Conservation (phyloP, 2,888 invertebrate genomes). For the Lapara coniferarum region DNA sequence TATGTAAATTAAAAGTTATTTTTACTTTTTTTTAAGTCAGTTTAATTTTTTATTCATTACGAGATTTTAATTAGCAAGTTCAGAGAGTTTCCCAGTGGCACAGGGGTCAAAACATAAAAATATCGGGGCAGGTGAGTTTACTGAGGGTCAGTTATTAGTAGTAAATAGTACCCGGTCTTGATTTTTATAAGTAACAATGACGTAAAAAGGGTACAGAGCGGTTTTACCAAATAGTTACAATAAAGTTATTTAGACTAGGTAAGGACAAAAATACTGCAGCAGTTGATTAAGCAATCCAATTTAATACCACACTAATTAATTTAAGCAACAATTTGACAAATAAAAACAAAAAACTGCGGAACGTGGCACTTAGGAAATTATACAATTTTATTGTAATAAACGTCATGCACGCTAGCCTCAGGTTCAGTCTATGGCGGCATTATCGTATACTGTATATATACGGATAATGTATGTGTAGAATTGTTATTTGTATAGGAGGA, state of each 20-base stretch:
- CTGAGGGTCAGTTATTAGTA: too few relatives aligned
- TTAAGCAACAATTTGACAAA: background rate
- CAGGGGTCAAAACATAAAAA: too few relatives aligned
- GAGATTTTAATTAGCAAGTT: too few relatives aligned
- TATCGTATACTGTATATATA: constrained; percentile 1
- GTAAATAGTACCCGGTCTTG: too few relatives aligned
- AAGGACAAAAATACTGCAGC: background rate
- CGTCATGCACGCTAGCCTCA: constrained; percentile 7
- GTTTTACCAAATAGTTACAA: too few relatives aligned
- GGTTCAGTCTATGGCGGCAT: constrained; percentile 10
- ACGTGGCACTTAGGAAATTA: constrained; percentile 15
- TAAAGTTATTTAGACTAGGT: background rate
- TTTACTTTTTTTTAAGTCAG: too few relatives aligned
- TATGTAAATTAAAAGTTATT: too few relatives aligned
- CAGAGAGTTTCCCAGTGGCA: too few relatives aligned
- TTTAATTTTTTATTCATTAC: too few relatives aligned
- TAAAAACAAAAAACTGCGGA: constrained; percentile 10
- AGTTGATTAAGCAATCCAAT: constrained; percentile 7
- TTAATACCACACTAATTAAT: constrained; percentile 2
- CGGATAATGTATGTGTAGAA: constrained; percentile 24
- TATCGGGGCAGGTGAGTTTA: too few relatives aligned
- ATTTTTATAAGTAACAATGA: too few relatives aligned
- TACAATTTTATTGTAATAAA: constrained; percentile 21
- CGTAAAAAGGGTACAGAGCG: too few relatives aligned
- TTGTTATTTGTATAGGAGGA: constrained; percentile 30